Evolutionary conservation across 2,888 invertebrate species (phyloP), one percentile per base, ranked within the genome.

Genomic region (Agonum fuliginosum): DNA sequence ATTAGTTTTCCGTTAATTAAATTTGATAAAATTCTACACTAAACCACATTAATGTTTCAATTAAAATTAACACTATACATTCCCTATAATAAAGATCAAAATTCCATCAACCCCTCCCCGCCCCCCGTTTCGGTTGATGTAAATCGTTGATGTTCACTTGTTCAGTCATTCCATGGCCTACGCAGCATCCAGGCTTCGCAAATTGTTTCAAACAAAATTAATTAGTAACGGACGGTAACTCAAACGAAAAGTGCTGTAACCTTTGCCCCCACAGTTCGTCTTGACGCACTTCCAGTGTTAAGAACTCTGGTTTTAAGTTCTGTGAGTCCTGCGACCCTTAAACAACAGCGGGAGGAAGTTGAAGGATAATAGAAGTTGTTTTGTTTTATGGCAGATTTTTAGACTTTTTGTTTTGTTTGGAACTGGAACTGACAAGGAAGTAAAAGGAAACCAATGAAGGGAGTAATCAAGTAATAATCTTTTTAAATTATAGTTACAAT

Each of bases 141-240:
- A 5, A 8, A 30, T 8, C 8, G 17, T 1, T 37, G 37, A 37
- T 46, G 46, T 17, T 46, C 46, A 46, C 46, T 46, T 46, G 46
- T 46, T 46, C 14, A 6, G 4, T 46, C 6, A 6, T 27, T 62
- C 58, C 27, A 62, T 30, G 30, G 27, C 30, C 30, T 62, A 62
- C 27, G 58, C 12, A 58, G 12, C 58, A 30, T 58, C 58, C 19
- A 14, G 17, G 58, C 30, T 24, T 67, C 5, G 22, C 22, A 67
- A 67, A 67, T 67, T 67, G 67, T 67, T 67, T 37, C 20, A 67
- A 67, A 67, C 67, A 67, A 67, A 67, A 67, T 67, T 67, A 67
- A 67, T 67, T 67, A 67, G 41, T 67, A 41, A 20, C 22, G 12
- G 30, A 8, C 41, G 22, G 17, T 62, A 67, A 41, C 22, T 67